Conservation (phyloP, 2,797 vertebrate genomes). For the Sphenodon punctatus region DNA sequence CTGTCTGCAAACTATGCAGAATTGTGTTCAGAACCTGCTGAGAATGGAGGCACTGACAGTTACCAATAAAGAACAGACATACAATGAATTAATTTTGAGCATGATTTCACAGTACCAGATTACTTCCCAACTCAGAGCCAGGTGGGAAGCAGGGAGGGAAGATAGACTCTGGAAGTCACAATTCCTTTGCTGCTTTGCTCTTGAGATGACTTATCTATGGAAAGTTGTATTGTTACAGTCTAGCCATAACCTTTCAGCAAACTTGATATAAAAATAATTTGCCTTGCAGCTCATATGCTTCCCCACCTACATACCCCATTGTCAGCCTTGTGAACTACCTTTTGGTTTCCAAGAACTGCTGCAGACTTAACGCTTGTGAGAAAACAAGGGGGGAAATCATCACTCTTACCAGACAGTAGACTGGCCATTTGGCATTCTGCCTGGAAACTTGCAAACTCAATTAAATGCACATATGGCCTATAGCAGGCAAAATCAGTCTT, state of each 20-base stretch:
- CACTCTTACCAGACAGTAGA: constrained; percentile 56
- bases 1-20: no score
- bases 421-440: constrained; percentile 69
- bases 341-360: constrained; percentile 6
- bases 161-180: background rate
- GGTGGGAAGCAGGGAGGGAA: background rate
- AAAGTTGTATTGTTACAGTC: background rate
- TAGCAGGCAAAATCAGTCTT: constrained; percentile 61
- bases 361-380: constrained; percentile 19
- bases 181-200: background rate
- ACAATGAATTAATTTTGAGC: no score
- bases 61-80: no score
- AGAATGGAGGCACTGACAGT: no score
- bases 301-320: background rate
- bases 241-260: background rate
- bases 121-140: no score
- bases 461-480: constrained; percentile 72
- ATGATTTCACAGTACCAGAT: no score
- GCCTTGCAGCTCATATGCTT: background rate
- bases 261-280: background rate
- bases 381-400: constrained; percentile 33
- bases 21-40: no score
- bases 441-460: constrained; percentile 75
- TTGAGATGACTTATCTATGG: background rate
- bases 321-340: background rate